phyloP scores from a whole-genome alignment of 2,113 vertebrate species.

The Campylorhamphus procurvoides region DNA sequence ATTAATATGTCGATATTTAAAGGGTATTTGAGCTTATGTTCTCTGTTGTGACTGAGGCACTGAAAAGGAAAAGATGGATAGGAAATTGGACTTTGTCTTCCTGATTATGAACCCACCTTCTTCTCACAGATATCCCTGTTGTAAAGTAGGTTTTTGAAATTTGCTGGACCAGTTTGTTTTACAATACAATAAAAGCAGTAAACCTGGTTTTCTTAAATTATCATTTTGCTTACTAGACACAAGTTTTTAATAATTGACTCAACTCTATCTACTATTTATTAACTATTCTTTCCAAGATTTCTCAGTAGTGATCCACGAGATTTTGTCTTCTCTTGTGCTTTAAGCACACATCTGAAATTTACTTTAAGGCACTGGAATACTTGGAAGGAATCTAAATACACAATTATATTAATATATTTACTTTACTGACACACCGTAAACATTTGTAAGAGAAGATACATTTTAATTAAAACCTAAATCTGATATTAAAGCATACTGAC shows the following conservation, averaged over 20 bases:
- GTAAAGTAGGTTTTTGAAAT: neutral
- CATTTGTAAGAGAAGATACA: neutral
- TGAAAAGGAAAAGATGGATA: neutral
- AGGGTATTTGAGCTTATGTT: neutral
- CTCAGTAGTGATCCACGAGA: neutral
- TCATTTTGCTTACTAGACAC: neutral
- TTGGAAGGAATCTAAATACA: neutral
- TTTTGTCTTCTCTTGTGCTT: neutral
- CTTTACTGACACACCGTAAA: neutral
- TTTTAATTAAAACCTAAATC: neutral
- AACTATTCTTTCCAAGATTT: neutral
- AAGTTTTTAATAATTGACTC: neutral
- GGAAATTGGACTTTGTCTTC: neutral
- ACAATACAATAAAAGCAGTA: neutral
- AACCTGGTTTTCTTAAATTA: neutral
- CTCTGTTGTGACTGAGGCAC: neutral
- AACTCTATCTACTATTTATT: neutral
- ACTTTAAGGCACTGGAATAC: neutral
- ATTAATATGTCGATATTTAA: neutral
- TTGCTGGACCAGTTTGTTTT: neutral
- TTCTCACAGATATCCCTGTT: neutral
- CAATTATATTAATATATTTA: neutral
- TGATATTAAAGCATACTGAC: neutral
- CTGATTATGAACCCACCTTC: neutral
- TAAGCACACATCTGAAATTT: neutral